phyloP scores from a whole-genome alignment of 2,888 invertebrate species.

The Trichogramma evanescens region DNA sequence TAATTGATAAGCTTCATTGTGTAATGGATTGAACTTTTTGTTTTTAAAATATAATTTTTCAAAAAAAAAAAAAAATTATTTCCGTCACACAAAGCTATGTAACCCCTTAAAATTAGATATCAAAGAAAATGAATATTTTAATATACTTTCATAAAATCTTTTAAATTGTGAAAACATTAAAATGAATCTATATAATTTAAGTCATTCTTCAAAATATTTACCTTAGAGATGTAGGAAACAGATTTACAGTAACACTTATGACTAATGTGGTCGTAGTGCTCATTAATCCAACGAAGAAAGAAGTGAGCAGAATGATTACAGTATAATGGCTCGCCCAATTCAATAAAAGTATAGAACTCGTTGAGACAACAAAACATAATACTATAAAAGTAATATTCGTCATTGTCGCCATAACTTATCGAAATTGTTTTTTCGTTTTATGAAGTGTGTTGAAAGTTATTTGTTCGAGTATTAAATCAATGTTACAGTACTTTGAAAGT shows the following conservation, averaged over 20 bases:
- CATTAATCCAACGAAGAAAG: constrained; percentile 31
- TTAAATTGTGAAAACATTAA: not conserved
- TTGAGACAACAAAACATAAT: constrained; percentile 26
- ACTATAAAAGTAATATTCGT: constrained; percentile 21
- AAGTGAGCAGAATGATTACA: constrained; percentile 29
- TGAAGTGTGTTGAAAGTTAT: not conserved
- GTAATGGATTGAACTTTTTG: too few relatives aligned
- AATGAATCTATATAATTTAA: not conserved
- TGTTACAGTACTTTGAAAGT: not conserved
- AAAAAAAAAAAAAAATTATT: too few relatives aligned
- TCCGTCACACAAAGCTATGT: too few relatives aligned
- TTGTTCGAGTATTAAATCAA: not conserved
- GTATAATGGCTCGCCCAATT: constrained; percentile 33
- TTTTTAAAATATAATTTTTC: too few relatives aligned
- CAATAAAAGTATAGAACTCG: constrained; percentile 27
- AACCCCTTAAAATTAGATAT: too few relatives aligned
- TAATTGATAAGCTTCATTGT: too few relatives aligned
- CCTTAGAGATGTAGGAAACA: constrained; percentile 65
- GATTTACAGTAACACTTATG: constrained; percentile 57
- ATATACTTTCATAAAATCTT: not conserved
- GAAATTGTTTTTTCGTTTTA: not conserved
- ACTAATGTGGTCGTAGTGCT: constrained; percentile 44
- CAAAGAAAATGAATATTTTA: too few relatives aligned
- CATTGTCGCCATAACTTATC: not conserved
- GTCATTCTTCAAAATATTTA: constrained; percentile 28